phyloP scores from a whole-genome alignment of 2,113 vertebrate species.

The Lichenostomus cassidix region DNA sequence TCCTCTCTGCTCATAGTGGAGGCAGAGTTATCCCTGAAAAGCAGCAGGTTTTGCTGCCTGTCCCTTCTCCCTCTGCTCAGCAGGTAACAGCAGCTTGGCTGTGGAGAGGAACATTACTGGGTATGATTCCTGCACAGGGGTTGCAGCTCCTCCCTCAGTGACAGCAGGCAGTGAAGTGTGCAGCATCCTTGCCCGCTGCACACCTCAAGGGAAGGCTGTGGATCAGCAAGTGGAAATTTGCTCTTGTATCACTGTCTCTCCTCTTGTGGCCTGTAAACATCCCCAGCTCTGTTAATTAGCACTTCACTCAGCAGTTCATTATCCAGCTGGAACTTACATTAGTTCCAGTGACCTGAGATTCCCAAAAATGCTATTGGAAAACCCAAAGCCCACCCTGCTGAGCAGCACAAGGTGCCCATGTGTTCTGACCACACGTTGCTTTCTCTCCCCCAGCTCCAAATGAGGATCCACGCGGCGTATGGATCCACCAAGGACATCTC shows the following conservation, averaged over 20 bases:
- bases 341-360: not conserved
- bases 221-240: not conserved
- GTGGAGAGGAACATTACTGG: not conserved
- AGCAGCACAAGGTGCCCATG: not conserved
- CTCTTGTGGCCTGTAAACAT: not conserved
- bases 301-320: not conserved
- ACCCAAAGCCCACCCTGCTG: not conserved
- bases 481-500: constrained; percentile 98
- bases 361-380: not conserved
- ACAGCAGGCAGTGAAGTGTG: not conserved
- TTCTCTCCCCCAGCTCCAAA: constrained; percentile 79
- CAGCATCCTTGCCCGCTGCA: not conserved
- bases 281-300: not conserved
- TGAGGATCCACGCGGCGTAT: constrained; percentile 92
- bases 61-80: not conserved
- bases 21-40: not conserved
- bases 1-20: not conserved
- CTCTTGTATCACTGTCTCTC: not conserved
- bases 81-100: not conserved
- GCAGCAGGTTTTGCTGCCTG: not conserved
- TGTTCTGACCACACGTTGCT: not conserved
- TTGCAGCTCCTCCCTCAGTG: not conserved
- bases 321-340: not conserved
- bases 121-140: not conserved
- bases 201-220: not conserved